phyloP scores from a whole-genome alignment of 1,140 invertebrate species.

The Pseudomyrmex concolor region DNA sequence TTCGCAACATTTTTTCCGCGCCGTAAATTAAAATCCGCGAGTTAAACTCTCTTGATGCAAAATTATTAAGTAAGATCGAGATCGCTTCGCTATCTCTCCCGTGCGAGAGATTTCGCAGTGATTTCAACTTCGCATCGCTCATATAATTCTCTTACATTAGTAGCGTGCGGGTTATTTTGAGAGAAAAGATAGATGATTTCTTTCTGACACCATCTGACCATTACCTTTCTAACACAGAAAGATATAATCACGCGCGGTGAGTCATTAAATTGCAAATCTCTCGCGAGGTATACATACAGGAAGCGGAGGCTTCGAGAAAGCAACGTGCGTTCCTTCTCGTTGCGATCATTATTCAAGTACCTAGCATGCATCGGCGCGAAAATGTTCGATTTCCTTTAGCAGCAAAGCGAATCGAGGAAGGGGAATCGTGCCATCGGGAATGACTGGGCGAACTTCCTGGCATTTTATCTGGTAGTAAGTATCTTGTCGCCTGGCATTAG shows the following conservation, averaged over 20 bases:
- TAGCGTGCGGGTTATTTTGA: constrained; percentile 21
- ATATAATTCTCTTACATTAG: constrained; percentile 6
- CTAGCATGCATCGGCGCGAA: constrained; percentile 13
- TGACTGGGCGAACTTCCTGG: constrained; percentile 73
- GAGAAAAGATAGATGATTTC: constrained; percentile 48
- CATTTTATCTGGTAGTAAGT: constrained; percentile 80
- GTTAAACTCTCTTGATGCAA: background rate
- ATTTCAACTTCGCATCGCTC: constrained; percentile 30
- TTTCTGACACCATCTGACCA: constrained; percentile 46
- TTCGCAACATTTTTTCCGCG: too few species aligned
- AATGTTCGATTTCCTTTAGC: constrained; percentile 16
- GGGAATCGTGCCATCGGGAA: constrained; percentile 49
- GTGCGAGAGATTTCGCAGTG: constrained; percentile 5
- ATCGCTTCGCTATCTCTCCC: background rate
- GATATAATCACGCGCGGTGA: constrained; percentile 49
- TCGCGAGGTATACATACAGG: constrained; percentile 5
- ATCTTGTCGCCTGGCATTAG: constrained; percentile 78
- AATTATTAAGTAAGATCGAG: background rate
- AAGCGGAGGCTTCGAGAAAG: background rate
- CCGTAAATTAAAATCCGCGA: too few species aligned
- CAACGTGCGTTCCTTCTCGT: constrained; percentile 1
- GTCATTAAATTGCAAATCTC: constrained; percentile 56
- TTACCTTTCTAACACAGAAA: constrained; percentile 30
- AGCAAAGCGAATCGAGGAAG: background rate
- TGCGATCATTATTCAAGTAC: constrained; percentile 25